phyloP scores from a whole-genome alignment of 2,113 vertebrate species.

The Capreolus pygargus region DNA sequence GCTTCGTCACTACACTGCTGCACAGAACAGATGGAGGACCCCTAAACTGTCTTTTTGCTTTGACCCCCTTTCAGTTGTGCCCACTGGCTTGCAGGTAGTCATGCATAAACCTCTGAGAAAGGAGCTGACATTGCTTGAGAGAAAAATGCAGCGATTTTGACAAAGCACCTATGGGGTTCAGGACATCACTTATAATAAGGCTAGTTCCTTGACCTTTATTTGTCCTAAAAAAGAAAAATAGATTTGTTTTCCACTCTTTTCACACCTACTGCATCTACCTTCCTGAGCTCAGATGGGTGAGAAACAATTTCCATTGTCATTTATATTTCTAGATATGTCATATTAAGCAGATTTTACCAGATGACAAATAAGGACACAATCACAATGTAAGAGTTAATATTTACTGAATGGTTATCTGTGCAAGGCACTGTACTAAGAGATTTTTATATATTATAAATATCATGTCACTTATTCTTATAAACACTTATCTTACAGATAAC shows the following conservation, averaged over 20 bases:
- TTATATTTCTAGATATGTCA: neutral
- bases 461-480: neutral
- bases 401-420: neutral
- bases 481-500: neutral
- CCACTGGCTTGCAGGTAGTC: neutral
- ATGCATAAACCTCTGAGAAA: neutral
- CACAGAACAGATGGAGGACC: slow-evolving; percentile 69
- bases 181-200: neutral
- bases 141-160: slow-evolving; percentile 1
- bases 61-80: slow-evolving; percentile 16
- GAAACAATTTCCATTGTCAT: neutral
- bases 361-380: neutral
- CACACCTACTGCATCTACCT: neutral
- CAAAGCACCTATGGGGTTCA: neutral
- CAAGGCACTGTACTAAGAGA: neutral
- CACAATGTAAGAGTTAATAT: neutral
- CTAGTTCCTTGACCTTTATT: neutral
- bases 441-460: neutral
- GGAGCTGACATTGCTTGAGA: neutral
- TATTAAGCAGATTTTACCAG: neutral
- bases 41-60: slow-evolving; percentile 71
- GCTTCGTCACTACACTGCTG: slow-evolving; percentile 47
- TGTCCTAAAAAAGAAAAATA: neutral
- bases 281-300: neutral
- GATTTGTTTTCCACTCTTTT: neutral